Conservation (phyloP, 2,888 invertebrate species). For the Nemotelus nigrinus region DNA sequence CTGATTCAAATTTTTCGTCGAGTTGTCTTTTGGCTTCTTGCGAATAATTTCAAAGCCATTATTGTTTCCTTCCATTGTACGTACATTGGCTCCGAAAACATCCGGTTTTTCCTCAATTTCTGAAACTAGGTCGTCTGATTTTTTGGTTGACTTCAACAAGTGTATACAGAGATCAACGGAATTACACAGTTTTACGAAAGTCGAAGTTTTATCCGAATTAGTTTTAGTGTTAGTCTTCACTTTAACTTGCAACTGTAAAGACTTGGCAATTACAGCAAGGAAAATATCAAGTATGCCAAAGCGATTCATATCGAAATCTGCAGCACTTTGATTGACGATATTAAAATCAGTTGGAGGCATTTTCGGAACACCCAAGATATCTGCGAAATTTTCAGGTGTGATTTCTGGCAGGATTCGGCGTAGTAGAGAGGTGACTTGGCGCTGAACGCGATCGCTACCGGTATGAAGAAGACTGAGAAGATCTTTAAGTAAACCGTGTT, state of each 20-base stretch:
- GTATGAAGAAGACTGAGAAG: conserved; percentile 88
- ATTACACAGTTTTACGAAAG: conserved; percentile 62
- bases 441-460: conserved; percentile 92
- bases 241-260: conserved; percentile 90
- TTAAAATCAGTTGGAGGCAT: conserved; percentile 82
- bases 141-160: conserved; percentile 54
- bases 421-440: conserved; percentile 89
- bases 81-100: conserved; percentile 45
- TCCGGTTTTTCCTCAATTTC: conserved; percentile 3
- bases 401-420: conserved; percentile 91
- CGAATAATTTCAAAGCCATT: conserved; percentile 52
- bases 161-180: conserved; percentile 63
- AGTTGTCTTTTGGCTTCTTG: conserved; percentile 55
- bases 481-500: conserved; percentile 84
- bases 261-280: conserved; percentile 89
- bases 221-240: conserved; percentile 61
- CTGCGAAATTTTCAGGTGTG: conserved; percentile 82
- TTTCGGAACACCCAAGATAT: conserved; percentile 76
- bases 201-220: conserved; percentile 70
- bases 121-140: not conserved
- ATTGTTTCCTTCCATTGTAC: conserved; percentile 31
- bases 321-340: conserved; percentile 69
- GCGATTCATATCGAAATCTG: conserved; percentile 67
- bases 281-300: conserved; percentile 89
- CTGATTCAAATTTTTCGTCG: conserved; percentile 63